phyloP scores from a whole-genome alignment of 2,888 invertebrate genomes.

The Luperina testacea region DNA sequence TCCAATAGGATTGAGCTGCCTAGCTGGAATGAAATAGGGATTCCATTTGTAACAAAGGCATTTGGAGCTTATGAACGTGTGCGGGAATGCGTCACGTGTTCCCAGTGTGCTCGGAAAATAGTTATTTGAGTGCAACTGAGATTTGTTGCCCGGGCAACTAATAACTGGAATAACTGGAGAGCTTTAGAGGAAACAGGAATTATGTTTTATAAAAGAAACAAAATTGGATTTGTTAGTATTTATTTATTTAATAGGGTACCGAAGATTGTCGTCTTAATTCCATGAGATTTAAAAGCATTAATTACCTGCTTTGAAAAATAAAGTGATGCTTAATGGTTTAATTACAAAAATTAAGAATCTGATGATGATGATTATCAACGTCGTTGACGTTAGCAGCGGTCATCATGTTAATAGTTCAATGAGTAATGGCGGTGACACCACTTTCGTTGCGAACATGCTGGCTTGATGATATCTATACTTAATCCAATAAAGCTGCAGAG shows the following conservation, averaged over 20 bases:
- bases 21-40: slow-evolving; percentile 28
- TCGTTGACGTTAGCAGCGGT: neutral
- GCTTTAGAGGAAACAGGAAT: neutral
- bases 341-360: neutral
- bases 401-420: neutral
- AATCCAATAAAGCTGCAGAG: neutral
- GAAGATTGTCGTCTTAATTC: too few species aligned
- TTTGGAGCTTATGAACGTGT: slow-evolving; percentile 28
- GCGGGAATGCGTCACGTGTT: slow-evolving; percentile 8
- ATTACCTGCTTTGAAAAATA: neutral
- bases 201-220: neutral
- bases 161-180: slow-evolving; percentile 6
- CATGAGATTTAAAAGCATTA: neutral
- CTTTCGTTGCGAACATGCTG: neutral
- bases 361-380: neutral
- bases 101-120: slow-evolving; percentile 10
- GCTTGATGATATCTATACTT: neutral
- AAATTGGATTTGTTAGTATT: neutral
- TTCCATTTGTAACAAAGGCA: slow-evolving; percentile 33
- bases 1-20: neutral
- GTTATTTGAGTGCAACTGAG: slow-evolving; percentile 15
- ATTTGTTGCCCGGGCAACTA: slow-evolving; percentile 1
- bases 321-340: neutral
- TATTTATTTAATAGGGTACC: neutral
- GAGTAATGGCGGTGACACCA: neutral